These are phyloP conservation scores for Eidolon helvum DNA, from an alignment of 2,113 vertebrate genomes.

Conservation along the genomic window DNA sequence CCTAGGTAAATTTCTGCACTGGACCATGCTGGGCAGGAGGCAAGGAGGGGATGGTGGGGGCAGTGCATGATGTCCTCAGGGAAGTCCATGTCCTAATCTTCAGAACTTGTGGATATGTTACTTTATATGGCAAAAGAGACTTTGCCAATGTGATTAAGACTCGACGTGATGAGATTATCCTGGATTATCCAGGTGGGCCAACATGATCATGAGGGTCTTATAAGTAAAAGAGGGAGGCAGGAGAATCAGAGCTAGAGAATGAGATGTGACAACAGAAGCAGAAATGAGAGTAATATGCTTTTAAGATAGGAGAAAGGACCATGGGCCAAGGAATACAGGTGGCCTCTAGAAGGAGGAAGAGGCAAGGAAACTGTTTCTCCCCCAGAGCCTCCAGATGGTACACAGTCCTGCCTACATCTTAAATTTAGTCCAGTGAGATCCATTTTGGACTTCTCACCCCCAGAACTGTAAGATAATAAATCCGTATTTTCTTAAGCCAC, in stretches of 20 bases:
- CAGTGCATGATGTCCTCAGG: too few relatives aligned
- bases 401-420: not conserved
- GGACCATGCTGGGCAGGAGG: not conserved
- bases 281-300: not conserved
- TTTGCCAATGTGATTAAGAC: not conserved
- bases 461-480: not conserved
- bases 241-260: not conserved
- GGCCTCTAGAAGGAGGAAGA: not conserved
- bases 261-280: not conserved
- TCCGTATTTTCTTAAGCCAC: not conserved
- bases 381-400: not conserved
- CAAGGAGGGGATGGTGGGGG: not conserved
- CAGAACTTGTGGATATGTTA: not conserved
- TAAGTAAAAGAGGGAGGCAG: not conserved
- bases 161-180: not conserved
- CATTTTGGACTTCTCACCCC: not conserved
- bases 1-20: not conserved
- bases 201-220: not conserved
- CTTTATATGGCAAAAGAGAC: not conserved
- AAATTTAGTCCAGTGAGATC: not conserved
- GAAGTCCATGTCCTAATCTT: not conserved
- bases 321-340: not conserved
- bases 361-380: not conserved
- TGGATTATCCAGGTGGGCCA: not conserved
- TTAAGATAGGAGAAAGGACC: not conserved